Evolutionary conservation across 2,113 vertebrate species (phyloP).

Genomic region (Mastomys coucha): DNA sequence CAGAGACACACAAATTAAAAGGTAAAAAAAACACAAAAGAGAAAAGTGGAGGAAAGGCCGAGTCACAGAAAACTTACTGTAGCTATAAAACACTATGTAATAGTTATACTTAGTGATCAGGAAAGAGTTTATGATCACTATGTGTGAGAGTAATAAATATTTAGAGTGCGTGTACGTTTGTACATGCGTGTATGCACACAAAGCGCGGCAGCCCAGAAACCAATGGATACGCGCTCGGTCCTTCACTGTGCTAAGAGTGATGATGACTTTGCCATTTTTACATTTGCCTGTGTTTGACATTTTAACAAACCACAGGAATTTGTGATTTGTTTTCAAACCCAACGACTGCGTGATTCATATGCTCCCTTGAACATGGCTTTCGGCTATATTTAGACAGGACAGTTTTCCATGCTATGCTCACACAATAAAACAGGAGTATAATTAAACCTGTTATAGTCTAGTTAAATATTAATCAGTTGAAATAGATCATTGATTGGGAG

Average conservation of each 20-base stretch:
- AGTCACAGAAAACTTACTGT: not conserved
- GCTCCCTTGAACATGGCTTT: not conserved
- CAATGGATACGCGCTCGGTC: not conserved
- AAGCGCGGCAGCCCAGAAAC: not conserved
- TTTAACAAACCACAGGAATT: conserved; percentile 23
- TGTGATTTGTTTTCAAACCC: not conserved
- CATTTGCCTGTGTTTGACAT: not conserved
- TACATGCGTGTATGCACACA: rapidly evolving
- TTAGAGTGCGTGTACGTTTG: not conserved
- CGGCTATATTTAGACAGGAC: not conserved
- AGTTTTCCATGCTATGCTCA: not conserved
- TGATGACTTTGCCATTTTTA: not conserved
- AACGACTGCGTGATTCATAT: not conserved
- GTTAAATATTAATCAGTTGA: not conserved
- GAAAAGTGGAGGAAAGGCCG: not conserved
- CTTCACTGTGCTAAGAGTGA: not conserved
- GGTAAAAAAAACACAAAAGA: not conserved
- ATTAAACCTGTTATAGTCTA: not conserved
- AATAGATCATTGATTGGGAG: not conserved
- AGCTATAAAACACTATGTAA: not conserved
- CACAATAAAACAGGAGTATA: not conserved
- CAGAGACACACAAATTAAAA: not conserved
- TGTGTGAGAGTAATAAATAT: no score
- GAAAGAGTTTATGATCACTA: not conserved
- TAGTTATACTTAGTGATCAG: not conserved